phyloP scores from a whole-genome alignment of 2,797 vertebrate species.

The Trematocara caparti region DNA sequence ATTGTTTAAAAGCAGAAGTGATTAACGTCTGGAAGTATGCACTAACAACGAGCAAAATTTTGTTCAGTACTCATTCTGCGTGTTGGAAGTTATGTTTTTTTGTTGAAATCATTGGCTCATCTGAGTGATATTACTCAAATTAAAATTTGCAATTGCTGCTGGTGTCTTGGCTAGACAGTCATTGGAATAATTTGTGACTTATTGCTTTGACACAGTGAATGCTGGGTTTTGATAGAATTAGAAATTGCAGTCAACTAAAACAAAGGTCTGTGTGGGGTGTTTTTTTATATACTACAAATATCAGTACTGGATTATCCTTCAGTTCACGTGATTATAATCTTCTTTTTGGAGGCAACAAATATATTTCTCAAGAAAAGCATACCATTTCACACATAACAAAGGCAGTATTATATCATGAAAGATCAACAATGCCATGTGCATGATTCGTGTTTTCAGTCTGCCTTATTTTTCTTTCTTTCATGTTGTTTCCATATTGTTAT shows the following conservation, averaged over 20 bases:
- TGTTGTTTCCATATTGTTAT: neutral
- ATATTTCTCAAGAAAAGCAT: neutral
- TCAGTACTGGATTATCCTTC: neutral
- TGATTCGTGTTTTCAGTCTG: neutral
- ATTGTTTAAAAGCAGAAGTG: neutral
- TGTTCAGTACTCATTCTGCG: neutral
- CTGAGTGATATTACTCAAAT: neutral
- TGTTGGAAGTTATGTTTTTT: neutral
- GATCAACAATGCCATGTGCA: neutral
- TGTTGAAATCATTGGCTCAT: neutral
- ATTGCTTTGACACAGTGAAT: neutral
- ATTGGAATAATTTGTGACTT: neutral
- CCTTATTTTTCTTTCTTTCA: neutral
- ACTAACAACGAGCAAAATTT: neutral
- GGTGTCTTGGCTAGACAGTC: neutral
- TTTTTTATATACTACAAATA: neutral
- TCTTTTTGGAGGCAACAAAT: neutral
- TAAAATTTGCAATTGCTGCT: neutral
- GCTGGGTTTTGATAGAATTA: neutral
- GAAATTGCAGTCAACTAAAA: neutral
- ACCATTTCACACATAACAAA: neutral
- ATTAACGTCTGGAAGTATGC: neutral
- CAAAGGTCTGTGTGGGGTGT: neutral
- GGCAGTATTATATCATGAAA: neutral
- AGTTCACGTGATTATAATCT: neutral